Conservation (phyloP, 1,140 invertebrate species). For the Lepidurus arcticus region DNA sequence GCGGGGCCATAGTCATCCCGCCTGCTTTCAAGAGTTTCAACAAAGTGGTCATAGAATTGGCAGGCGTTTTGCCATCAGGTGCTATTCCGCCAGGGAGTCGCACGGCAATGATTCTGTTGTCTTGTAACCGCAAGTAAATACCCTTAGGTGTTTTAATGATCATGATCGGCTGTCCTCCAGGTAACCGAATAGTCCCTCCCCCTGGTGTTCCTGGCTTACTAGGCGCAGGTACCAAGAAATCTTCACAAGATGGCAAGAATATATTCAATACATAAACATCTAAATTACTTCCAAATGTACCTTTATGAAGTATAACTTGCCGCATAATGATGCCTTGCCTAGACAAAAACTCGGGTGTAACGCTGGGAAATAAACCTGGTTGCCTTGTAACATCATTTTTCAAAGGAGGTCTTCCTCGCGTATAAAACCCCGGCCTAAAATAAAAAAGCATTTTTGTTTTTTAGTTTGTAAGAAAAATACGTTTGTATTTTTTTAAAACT, state of each 20-base stretch:
- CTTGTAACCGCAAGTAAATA: slow-evolving; percentile 89
- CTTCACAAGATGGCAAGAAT: neutral
- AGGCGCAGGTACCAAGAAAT: slow-evolving; percentile 18
- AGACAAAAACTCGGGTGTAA: slow-evolving; percentile 24
- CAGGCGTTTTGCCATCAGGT: neutral
- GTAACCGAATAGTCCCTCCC: slow-evolving; percentile 60
- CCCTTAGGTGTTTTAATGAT: slow-evolving; percentile 90
- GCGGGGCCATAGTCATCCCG: neutral
- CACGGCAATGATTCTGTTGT: slow-evolving; percentile 95
- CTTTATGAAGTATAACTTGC: slow-evolving; percentile 24
- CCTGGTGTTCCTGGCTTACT: slow-evolving; percentile 3
- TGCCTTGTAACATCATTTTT: neutral
- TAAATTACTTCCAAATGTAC: slow-evolving; percentile 24
- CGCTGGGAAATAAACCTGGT: slow-evolving; percentile 1
- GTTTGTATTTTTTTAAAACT: neutral
- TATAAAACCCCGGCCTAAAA: slow-evolving; percentile 24
- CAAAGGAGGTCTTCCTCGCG: slow-evolving; percentile 7
- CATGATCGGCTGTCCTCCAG: slow-evolving; percentile 86
- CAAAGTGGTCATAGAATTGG: neutral
- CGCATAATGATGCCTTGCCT: slow-evolving; percentile 27
- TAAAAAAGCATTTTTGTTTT: neutral
- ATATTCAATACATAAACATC: too few species aligned
- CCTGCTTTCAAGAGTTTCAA: slow-evolving; percentile 34
- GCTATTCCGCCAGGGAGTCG: slow-evolving; percentile 47
- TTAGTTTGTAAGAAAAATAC: neutral